Evolutionary conservation across 2,888 invertebrate species (phyloP), one percentile per base, ranked within the genome.

Genomic region (Eupithecia exiguata): DNA sequence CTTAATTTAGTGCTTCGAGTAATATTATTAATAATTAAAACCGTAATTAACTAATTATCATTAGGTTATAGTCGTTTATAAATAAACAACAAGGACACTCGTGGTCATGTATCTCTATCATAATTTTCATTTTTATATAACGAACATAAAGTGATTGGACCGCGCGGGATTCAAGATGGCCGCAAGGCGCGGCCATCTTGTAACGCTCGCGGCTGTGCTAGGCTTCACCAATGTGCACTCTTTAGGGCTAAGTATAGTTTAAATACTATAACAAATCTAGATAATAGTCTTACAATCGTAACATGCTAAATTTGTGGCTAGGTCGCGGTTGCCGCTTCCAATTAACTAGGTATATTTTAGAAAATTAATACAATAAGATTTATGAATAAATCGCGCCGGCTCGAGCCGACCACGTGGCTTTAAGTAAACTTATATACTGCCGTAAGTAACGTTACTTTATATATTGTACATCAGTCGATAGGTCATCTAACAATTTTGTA

Each of bases 31-130:
- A 91, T 93, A 91, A 92, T 94, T 94, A 91, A 88, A 94, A 95
- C 95, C 95, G 95, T 95, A 95, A 95, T 95, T 94, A 95, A 95
- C 95, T 95, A 95, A 95, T 94, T 94, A 95, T 94, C 93, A 93
- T 93, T 93, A 94, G 91, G 91, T 92, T 89, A 88, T 89, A 83
- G 86, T 89, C 86, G 78, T 79, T 77, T 84, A 88, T 89, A 87
- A 91, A 89, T 89, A 92, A 92, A 92, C 88, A 92, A 91, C 91
- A 91, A 94, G 94, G 94, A 94, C 92, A 90, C 90, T 89, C 91
- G 86, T 88, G 89, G 76, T 90, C 89, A 86, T 88, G 88, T 89
- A 89, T 90, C 90, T 92, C 94, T 94, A 94, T 94, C 94, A 94
- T 94, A 94, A 94, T 93, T 94, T 94, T 93, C 89, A 89, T 92